Conservation (phyloP, 2,797 vertebrate genomes). For the Hemitrygon akajei region DNA sequence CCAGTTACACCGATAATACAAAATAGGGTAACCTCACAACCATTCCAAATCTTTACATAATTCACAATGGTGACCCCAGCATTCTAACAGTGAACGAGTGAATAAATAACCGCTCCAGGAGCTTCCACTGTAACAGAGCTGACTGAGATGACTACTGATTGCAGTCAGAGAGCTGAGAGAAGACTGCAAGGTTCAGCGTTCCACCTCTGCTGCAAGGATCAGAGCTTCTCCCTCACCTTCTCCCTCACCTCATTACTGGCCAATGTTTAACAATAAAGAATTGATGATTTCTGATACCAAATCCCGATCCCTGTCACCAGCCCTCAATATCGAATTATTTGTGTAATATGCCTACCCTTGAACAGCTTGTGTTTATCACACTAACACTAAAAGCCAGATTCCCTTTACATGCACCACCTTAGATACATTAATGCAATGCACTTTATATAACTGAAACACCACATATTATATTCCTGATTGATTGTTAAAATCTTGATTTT, state of each 20-base stretch:
- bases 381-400: background rate
- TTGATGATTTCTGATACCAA: background rate
- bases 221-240: background rate
- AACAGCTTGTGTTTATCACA: background rate
- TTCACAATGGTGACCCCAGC: background rate
- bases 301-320: background rate
- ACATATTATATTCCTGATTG: background rate
- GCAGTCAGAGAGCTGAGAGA: constrained; percentile 42
- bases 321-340: background rate
- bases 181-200: constrained; percentile 40
- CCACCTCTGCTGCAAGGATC: constrained; percentile 40
- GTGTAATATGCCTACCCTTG: background rate
- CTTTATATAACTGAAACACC: background rate
- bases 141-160: background rate
- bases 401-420: background rate
- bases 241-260: background rate
- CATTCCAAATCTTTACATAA: background rate
- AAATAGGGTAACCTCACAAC: background rate
- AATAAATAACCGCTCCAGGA: background rate
- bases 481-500: background rate
- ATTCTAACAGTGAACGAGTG: background rate
- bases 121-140: background rate
- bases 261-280: background rate
- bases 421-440: background rate
- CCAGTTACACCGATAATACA: background rate